A percentile compares a stretch with the other conserved stretches of the same genome.
phyloP scores from a whole-genome alignment of 1,140 invertebrate genomes.

The Lepidurus couesii region DNA sequence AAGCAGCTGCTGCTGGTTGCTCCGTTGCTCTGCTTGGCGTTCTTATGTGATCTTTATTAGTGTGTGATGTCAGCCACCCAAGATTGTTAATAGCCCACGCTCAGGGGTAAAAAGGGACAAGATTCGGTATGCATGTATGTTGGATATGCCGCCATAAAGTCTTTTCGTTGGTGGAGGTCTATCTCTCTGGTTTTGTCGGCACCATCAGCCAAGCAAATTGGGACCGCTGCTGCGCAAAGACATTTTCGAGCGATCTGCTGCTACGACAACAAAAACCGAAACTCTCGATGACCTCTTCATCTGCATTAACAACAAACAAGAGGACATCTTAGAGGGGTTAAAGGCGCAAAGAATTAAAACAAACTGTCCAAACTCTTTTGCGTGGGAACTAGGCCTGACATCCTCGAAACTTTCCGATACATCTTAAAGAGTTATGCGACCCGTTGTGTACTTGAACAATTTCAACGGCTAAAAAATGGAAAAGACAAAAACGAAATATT shows the following conservation, averaged over 20 bases:
- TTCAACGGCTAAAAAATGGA: too few species aligned
- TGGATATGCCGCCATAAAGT: conserved; percentile 18
- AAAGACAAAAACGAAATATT: too few species aligned
- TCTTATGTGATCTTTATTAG: conserved; percentile 22
- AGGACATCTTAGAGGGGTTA: not conserved
- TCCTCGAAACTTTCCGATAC: too few species aligned
- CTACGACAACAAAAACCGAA: not conserved
- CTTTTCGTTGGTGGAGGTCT: conserved; percentile 14
- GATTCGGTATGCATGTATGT: conserved; percentile 15
- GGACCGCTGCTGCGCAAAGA: not conserved
- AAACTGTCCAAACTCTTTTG: not conserved
- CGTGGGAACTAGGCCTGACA: too few species aligned
- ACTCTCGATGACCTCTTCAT: not conserved
- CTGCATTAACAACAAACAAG: conserved; percentile 22
- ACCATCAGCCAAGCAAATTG: conserved; percentile 14
- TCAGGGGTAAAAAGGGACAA: conserved; percentile 1
- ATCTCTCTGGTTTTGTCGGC: conserved; percentile 1
- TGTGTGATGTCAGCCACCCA: conserved; percentile 20
- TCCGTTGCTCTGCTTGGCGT: not conserved
- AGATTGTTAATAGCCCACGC: not conserved
- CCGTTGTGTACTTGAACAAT: too few species aligned
- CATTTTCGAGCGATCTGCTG: not conserved
- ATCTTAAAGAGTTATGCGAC: too few species aligned
- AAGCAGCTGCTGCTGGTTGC: conserved; percentile 8
- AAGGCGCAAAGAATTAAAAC: not conserved